A percentile compares a stretch with the other conserved stretches of the same genome.
These are phyloP conservation scores for Drosophila neutralis DNA, from an alignment of 2,888 invertebrate species.

Conservation along the genomic window DNA sequence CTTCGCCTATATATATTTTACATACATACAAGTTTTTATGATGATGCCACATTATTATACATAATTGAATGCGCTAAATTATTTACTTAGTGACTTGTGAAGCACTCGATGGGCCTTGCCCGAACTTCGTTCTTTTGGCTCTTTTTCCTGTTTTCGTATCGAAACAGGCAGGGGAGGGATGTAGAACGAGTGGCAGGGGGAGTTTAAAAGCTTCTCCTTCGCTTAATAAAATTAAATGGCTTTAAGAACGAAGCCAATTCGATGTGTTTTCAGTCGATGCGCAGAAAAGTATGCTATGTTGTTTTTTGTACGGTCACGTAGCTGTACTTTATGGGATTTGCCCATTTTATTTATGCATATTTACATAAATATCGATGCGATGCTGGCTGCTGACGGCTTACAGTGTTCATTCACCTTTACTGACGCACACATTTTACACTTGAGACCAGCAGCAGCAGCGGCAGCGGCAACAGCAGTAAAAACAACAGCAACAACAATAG, in stretches of 20 bases:
- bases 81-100: constrained; percentile 65
- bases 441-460: constrained; percentile 49
- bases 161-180: not conserved
- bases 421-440: constrained; percentile 47
- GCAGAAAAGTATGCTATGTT: constrained; percentile 49
- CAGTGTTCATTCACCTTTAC: constrained; percentile 71
- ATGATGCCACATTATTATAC: constrained; percentile 58
- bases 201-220: constrained; percentile 47
- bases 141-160: constrained; percentile 16
- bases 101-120: constrained; percentile 20
- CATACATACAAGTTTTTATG: constrained; percentile 12
- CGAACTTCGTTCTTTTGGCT: not conserved
- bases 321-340: constrained; percentile 48
- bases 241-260: constrained; percentile 64
- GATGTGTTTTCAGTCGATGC: constrained; percentile 12
- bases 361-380: constrained; percentile 62
- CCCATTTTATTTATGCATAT: constrained; percentile 60
- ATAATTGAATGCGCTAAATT: constrained; percentile 73
- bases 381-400: constrained; percentile 17
- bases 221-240: constrained; percentile 73
- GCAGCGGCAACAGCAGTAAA: constrained; percentile 6
- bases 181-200: not conserved
- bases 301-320: constrained; percentile 43
- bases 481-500: constrained; percentile 33
- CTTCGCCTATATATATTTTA: constrained; percentile 26